A percentile compares a stretch with the other conserved stretches of the same genome.
Conservation (phyloP, 2,888 invertebrate genomes). For the Pristionchus mayeri region DNA sequence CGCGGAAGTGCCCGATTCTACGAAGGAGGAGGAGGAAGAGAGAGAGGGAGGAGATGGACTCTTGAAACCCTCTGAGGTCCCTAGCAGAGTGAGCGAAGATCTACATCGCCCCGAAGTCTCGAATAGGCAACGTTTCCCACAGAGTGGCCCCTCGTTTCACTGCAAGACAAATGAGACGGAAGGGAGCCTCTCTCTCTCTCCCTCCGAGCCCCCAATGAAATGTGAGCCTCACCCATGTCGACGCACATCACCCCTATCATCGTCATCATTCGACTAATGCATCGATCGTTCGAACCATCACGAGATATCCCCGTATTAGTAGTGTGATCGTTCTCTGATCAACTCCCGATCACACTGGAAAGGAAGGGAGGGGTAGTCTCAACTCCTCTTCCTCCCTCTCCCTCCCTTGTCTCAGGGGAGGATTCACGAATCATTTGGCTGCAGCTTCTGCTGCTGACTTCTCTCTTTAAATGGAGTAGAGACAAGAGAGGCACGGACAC, state of each 20-base stretch:
- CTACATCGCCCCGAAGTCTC: background rate
- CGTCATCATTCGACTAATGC: slow-evolving; percentile 9
- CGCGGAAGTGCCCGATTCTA: slow-evolving; percentile 42
- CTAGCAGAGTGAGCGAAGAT: slow-evolving; percentile 17
- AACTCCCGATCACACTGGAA: background rate
- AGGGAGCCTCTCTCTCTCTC: background rate
- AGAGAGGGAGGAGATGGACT: slow-evolving; percentile 5
- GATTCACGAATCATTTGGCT: slow-evolving; percentile 43
- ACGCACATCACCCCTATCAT: no score
- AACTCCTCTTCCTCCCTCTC: background rate
- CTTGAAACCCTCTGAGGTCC: slow-evolving; percentile 13
- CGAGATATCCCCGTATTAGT: background rate
- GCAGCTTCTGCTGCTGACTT: background rate
- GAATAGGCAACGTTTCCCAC: background rate
- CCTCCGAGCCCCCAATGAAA: background rate
- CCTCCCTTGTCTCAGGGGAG: slow-evolving; percentile 28
- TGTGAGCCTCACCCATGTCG: background rate
- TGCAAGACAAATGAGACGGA: slow-evolving; percentile 32
- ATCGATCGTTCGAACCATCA: slow-evolving; percentile 13
- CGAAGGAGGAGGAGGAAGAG: slow-evolving; percentile 19
- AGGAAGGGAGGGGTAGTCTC: background rate
- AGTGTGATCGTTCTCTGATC: slow-evolving; percentile 40
- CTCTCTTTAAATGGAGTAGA: slow-evolving; percentile 30
- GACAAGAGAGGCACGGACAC: background rate
- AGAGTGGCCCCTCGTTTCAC: background rate